Percentiles rank a stretch among this genome's conserved stretches.
phyloP scores from a whole-genome alignment of 2,797 vertebrate genomes.

The Dicrostonyx torquatus region DNA sequence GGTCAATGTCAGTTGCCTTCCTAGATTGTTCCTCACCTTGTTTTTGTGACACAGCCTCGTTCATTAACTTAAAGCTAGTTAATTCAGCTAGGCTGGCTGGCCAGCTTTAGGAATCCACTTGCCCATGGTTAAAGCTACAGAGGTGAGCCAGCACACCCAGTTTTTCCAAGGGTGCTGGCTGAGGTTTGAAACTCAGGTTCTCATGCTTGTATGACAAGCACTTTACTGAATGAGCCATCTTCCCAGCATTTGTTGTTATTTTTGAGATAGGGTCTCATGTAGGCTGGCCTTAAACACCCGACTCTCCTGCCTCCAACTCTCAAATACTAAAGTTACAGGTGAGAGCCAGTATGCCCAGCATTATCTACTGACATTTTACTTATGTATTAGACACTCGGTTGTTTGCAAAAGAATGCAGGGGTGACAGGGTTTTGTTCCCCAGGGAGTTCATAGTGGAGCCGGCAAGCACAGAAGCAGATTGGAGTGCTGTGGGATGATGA shows the following conservation, averaged over 20 bases:
- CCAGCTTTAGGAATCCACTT: not conserved
- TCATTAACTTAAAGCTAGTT: not conserved
- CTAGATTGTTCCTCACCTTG: not conserved
- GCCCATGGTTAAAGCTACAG: not conserved
- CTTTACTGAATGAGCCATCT: not conserved
- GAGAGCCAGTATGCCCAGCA: not conserved
- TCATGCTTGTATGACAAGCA: not conserved
- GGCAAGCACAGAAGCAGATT: not conserved
- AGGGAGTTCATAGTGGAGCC: conserved; percentile 18
- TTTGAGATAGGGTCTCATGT: not conserved
- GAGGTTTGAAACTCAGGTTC: not conserved
- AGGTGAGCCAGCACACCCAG: not conserved
- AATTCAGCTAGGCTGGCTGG: not conserved
- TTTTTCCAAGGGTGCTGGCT: not conserved
- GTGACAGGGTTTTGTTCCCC: conserved; percentile 7
- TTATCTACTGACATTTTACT: conserved; percentile 21
- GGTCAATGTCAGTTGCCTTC: not conserved
- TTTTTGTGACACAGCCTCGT: not conserved
- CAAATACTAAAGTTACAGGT: not conserved
- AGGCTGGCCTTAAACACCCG: not conserved
- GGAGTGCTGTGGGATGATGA: not conserved
- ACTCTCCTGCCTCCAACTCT: not conserved
- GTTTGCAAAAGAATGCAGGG: not conserved
- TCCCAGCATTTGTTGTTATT: not conserved
- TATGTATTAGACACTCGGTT: not conserved